These are phyloP conservation scores for Haemorhous mexicanus DNA, from an alignment of 2,113 vertebrate genomes.

Conservation along the genomic window DNA sequence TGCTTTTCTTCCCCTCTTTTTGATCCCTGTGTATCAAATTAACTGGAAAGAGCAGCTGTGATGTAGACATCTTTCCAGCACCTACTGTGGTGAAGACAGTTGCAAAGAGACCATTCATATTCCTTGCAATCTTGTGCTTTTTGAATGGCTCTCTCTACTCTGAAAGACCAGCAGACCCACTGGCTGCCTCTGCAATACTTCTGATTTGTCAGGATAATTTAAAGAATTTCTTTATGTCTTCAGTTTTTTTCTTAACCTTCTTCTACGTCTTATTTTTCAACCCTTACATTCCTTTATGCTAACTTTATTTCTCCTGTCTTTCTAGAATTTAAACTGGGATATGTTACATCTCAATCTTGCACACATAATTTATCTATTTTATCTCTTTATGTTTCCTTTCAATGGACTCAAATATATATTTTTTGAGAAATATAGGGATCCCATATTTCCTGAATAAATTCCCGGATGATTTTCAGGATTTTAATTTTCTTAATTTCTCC, in stretches of 20 bases:
- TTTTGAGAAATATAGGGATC: background rate
- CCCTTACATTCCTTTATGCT: background rate
- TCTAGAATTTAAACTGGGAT: background rate
- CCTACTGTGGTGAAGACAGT: background rate
- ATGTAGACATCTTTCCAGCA: slow-evolving; percentile 16
- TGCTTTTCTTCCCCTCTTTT: slow-evolving; percentile 56
- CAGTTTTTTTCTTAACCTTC: background rate
- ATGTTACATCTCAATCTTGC: background rate
- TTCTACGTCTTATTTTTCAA: background rate
- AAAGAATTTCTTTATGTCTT: background rate
- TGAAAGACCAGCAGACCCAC: background rate
- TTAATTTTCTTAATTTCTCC: background rate
- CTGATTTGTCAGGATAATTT: background rate
- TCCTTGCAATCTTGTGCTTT: background rate
- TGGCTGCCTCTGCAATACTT: background rate
- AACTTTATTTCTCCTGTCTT: background rate
- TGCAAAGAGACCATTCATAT: slow-evolving; percentile 10
- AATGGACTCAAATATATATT: background rate
- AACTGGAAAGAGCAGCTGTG: background rate
- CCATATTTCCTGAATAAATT: background rate
- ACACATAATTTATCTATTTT: background rate
- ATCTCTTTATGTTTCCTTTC: background rate
- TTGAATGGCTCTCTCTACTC: background rate
- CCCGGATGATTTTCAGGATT: background rate
- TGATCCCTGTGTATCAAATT: slow-evolving; percentile 29